phyloP scores from a whole-genome alignment of 2,888 invertebrate species.

The Hydrotaea diabolus region DNA sequence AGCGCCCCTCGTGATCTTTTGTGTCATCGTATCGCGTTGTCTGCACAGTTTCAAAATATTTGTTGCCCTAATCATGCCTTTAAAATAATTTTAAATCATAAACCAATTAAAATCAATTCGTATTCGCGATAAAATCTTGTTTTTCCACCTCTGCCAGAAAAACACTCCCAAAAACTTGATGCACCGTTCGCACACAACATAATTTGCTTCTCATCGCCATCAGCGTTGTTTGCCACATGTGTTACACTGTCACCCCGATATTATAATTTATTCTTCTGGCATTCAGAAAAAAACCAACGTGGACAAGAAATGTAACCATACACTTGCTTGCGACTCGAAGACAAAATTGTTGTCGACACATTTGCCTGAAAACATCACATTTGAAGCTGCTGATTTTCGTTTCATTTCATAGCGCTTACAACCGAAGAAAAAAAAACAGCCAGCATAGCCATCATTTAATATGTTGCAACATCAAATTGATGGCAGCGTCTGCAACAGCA shows the following conservation, averaged over 20 bases:
- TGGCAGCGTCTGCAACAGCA: constrained; percentile 22
- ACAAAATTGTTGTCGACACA: not conserved
- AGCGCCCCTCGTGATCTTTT: too few relatives aligned
- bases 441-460: constrained; percentile 51
- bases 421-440: too few relatives aligned
- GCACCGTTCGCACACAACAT: not conserved
- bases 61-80: too few relatives aligned
- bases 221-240: not conserved
- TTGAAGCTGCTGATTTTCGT: too few relatives aligned
- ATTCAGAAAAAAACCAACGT: not conserved
- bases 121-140: not conserved
- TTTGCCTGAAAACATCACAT: not conserved
- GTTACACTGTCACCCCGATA: not conserved
- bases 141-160: not conserved
- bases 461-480: constrained; percentile 61
- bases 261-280: not conserved
- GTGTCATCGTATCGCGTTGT: too few relatives aligned
- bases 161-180: not conserved
- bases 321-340: not conserved
- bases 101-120: not conserved
- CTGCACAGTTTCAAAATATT: too few relatives aligned
- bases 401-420: too few relatives aligned
- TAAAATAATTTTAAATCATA: too few relatives aligned
- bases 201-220: not conserved
- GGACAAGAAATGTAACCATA: too few relatives aligned